Conservation (phyloP, 2,888 invertebrate genomes). For the Neoaliturus tenellus region DNA sequence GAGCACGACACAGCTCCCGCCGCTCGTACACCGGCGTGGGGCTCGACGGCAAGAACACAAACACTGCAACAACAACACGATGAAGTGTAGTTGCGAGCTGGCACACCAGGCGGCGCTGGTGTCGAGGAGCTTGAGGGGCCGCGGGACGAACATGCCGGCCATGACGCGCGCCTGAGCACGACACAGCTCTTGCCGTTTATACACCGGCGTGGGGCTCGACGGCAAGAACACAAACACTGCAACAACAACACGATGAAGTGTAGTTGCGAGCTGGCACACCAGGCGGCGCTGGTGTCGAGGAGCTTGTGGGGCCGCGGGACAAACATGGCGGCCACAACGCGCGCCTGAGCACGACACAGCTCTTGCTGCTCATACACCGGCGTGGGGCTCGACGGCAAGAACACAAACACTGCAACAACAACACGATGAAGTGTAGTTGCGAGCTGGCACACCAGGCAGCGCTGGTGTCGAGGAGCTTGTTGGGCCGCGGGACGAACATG, state of each 20-base stretch:
- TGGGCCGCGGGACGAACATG: slow-evolving; percentile 77
- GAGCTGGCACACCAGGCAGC: slow-evolving; percentile 78
- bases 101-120: slow-evolving; percentile 76
- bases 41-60: slow-evolving; percentile 79
- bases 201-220: slow-evolving; percentile 75
- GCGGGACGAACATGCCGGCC: slow-evolving; percentile 77
- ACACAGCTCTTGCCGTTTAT: slow-evolving; percentile 72
- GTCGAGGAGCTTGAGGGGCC: slow-evolving; percentile 73
- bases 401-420: slow-evolving; percentile 77
- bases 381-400: slow-evolving; percentile 76
- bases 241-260: slow-evolving; percentile 75
- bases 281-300: slow-evolving; percentile 72
- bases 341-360: slow-evolving; percentile 70
- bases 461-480: slow-evolving; percentile 71
- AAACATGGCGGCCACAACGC: slow-evolving; percentile 75
- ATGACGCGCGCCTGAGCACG: slow-evolving; percentile 71
- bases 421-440: slow-evolving; percentile 77
- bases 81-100: slow-evolving; percentile 78
- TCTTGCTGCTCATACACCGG: slow-evolving; percentile 75
- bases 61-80: slow-evolving; percentile 75
- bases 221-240: slow-evolving; percentile 81
- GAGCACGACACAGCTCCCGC: slow-evolving; percentile 70
- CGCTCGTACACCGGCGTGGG: slow-evolving; percentile 75
- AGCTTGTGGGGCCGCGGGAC: slow-evolving; percentile 75
- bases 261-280: slow-evolving; percentile 79